Evolutionary conservation across 1,140 invertebrate genomes (phyloP), one percentile per base, ranked within the genome.

Genomic region (Palaemon carinicauda): DNA sequence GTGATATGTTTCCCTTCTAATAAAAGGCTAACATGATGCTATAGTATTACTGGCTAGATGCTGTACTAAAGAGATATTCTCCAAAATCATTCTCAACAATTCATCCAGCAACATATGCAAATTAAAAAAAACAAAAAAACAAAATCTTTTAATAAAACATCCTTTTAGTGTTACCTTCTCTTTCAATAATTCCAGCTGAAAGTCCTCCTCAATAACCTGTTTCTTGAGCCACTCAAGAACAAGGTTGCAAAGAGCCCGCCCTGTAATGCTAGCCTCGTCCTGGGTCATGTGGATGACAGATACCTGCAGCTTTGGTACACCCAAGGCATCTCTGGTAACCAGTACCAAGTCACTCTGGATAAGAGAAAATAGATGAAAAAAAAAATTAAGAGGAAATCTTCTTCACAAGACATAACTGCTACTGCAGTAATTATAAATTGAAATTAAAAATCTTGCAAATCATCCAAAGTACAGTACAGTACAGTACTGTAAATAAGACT

Each of bases 221-320:
- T 92, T 91, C 77, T 93, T 93, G 15, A 95, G 92, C 95, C 95
- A 96, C 79, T 95, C 94, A 31, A 95, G 90, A 15, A 95, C 94
- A 80, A 96, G 91, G 52, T 93, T 93, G 89, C 94, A 94, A 21
- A 96, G 91, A n/a, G 93, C 93, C 77, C 92, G 92, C 27, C 92
- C 92, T 79, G 92, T 92, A 10, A 94, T 93, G 52, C 93, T 89
- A 17, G 92, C 92, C 90, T 95, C 94, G 89, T 94, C 93, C 77
- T 93, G 92, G 4, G 93, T 93, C 88, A 93, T 94, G 88, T 94
- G 94, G 65, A 94, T 91, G 50, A 95, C 92, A 90, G 95, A 95
- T 87, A 96, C 93, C 89, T 93, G 93, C 53, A 95, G 92, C 87
- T 94, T 93, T 19, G 94, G 93, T 54, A 96, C 91, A 12, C 93